phyloP scores from a whole-genome alignment of 1,140 invertebrate species.

The Eriocheir sinensis region DNA sequence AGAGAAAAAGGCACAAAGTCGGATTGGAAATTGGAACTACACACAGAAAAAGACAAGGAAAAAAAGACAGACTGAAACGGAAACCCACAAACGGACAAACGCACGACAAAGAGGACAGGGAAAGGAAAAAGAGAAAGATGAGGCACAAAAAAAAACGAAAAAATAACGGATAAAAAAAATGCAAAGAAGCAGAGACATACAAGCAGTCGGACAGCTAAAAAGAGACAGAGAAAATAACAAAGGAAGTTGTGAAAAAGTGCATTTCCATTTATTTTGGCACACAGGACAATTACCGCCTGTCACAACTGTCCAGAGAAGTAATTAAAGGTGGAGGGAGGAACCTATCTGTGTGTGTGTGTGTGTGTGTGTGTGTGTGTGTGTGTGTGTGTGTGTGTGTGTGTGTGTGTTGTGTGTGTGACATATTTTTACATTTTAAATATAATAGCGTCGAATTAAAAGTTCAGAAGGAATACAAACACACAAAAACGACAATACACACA shows the following conservation, averaged over 20 bases:
- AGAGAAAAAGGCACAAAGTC: too few species aligned
- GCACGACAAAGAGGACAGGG: background rate
- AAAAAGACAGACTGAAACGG: too few species aligned
- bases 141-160: background rate
- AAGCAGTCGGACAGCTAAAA: background rate
- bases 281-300: background rate
- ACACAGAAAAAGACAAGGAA: background rate
- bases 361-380: constrained; percentile 15
- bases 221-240: background rate
- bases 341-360: background rate
- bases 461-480: background rate
- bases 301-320: background rate
- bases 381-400: background rate
- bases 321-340: background rate
- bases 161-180: background rate
- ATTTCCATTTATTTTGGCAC: constrained; percentile 25
- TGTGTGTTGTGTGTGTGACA: too few species aligned
- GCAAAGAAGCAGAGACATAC: background rate
- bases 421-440: too few species aligned
- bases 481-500: background rate
- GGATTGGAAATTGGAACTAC: too few species aligned
- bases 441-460: background rate
- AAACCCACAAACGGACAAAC: too few species aligned
- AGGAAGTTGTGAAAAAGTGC: background rate
- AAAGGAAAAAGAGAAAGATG: background rate